Conservation (phyloP, 1,140 invertebrate genomes). For the Formica exsecta region DNA sequence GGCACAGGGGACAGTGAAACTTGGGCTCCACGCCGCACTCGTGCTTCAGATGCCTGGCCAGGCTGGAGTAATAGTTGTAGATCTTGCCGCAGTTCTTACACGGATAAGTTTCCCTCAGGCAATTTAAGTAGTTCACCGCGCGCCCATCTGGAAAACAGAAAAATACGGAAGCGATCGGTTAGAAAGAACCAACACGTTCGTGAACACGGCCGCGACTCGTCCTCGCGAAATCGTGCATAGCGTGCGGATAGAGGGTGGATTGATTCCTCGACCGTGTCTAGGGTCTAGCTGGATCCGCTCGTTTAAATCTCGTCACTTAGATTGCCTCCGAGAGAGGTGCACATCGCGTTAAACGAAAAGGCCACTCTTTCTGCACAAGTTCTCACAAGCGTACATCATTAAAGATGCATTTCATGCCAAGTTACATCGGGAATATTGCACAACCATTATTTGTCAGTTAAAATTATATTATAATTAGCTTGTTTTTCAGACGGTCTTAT, state of each 20-base stretch:
- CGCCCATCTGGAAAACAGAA: conserved; percentile 78
- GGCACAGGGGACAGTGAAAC: conserved; percentile 85
- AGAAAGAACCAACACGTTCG: conserved; percentile 26
- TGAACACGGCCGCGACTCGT: conserved; percentile 21
- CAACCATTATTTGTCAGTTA: conserved; percentile 10
- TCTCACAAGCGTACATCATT: conserved; percentile 15
- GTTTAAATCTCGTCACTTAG: conserved; percentile 29
- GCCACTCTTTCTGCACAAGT: background rate
- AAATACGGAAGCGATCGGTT: conserved; percentile 47
- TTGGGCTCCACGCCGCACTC: conserved; percentile 87
- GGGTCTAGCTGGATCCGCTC: conserved; percentile 34
- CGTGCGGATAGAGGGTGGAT: conserved; percentile 29
- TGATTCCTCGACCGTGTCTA: conserved; percentile 37
- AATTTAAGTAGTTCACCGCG: conserved; percentile 59
- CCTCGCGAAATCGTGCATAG: conserved; percentile 46
- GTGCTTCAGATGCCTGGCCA: conserved; percentile 86
- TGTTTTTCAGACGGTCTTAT: background rate
- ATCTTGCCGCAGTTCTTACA: conserved; percentile 85
- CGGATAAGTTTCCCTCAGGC: conserved; percentile 80
- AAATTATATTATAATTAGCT: conserved; percentile 20
- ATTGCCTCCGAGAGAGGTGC: background rate
- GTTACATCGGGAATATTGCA: background rate
- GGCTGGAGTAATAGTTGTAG: conserved; percentile 85
- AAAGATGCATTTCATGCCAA: conserved; percentile 41
- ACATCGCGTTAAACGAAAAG: background rate